Percentiles rank a stretch among this genome's conserved stretches.
phyloP scores from a whole-genome alignment of 2,113 vertebrate genomes.

The Corythoichthys intestinalis region DNA sequence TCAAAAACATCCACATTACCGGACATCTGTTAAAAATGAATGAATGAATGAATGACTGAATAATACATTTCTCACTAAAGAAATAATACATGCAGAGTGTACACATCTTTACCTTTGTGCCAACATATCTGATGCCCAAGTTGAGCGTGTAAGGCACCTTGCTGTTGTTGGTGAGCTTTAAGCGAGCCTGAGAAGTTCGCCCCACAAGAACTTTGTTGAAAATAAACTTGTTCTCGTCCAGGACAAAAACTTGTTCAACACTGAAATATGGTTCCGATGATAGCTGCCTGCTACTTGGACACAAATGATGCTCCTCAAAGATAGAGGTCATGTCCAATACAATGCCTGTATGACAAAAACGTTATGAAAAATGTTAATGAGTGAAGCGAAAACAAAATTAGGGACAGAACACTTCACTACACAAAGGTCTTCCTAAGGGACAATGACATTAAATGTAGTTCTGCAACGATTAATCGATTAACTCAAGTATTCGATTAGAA shows the following conservation, averaged over 20 bases:
- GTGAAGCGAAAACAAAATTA: neutral
- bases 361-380: neutral
- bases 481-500: too few species aligned
- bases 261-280: slow-evolving; percentile 61
- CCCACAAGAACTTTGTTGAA: slow-evolving; percentile 81
- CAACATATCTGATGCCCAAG: slow-evolving; percentile 67
- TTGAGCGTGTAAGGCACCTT: slow-evolving; percentile 77
- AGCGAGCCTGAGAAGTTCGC: slow-evolving; percentile 72
- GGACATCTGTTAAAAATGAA: slow-evolving; percentile 50
- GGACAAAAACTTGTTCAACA: slow-evolving; percentile 73
- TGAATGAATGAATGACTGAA: neutral
- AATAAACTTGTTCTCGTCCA: slow-evolving; percentile 83
- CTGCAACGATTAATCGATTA: too few species aligned
- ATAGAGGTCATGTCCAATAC: slow-evolving; percentile 68
- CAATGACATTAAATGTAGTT: too few species aligned
- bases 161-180: slow-evolving; percentile 78
- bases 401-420: neutral
- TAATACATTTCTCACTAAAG: neutral
- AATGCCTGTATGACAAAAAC: slow-evolving; percentile 64
- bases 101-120: slow-evolving; percentile 69
- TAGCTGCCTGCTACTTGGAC: slow-evolving; percentile 64
- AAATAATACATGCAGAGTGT: neutral
- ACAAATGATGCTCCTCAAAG: slow-evolving; percentile 86
- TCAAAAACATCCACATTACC: slow-evolving; percentile 71
- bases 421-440: too few species aligned